Conservation (phyloP, 2,888 invertebrate species). For the Malthinus flaveolus region DNA sequence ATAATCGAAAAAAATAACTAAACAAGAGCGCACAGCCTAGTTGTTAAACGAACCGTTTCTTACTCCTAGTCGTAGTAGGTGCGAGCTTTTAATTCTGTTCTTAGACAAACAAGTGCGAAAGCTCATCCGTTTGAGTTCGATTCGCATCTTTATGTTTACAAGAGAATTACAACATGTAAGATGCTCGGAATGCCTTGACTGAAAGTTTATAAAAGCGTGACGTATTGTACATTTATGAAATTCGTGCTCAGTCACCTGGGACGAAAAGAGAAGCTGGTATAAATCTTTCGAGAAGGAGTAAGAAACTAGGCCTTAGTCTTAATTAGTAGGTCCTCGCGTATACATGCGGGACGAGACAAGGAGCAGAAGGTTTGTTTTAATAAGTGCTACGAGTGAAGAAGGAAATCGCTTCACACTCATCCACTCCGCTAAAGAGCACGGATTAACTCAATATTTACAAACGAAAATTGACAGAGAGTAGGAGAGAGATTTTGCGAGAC, state of each 20-base stretch:
- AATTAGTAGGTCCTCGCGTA: conserved; percentile 47
- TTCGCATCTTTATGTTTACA: conserved; percentile 43
- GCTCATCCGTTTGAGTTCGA: conserved; percentile 32
- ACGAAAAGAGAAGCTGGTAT: conserved; percentile 10
- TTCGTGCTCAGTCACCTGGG: conserved; percentile 26
- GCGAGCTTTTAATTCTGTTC: conserved; percentile 15
- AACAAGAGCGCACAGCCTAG: conserved; percentile 10
- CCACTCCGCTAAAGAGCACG: conserved; percentile 33
- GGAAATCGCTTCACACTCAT: conserved; percentile 47
- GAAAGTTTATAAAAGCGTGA: conserved; percentile 35
- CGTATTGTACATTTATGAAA: conserved; percentile 23
- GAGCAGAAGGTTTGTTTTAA: conserved; percentile 51
- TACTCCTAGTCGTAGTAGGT: conserved; percentile 11
- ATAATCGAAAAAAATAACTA: conserved; percentile 7
- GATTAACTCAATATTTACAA: conserved; percentile 57
- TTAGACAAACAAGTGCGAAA: conserved; percentile 14
- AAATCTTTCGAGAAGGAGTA: conserved; percentile 17
- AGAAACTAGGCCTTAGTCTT: conserved; percentile 41
- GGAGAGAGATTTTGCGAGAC: conserved; percentile 18
- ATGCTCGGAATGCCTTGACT: conserved; percentile 33
- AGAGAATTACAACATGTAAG: conserved; percentile 39
- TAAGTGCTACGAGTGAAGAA: conserved; percentile 48
- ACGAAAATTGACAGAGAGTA: conserved; percentile 54
- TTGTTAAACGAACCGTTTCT: conserved; percentile 21
- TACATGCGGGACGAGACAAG: conserved; percentile 46